phyloP scores from a whole-genome alignment of 2,888 invertebrate species.

The Choreutis nemorana region DNA sequence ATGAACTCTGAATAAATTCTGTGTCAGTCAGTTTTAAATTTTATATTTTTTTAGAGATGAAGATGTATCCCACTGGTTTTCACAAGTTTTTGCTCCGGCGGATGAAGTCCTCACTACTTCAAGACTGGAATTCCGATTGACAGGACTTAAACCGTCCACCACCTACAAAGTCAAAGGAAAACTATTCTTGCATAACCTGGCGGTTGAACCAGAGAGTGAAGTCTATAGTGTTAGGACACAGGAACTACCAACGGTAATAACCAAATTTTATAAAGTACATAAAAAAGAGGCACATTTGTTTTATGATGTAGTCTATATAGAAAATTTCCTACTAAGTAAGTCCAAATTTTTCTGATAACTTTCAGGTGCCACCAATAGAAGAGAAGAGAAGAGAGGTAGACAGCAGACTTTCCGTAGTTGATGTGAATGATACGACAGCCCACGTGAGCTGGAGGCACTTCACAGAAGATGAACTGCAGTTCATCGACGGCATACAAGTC shows the following conservation, averaged over 20 bases:
- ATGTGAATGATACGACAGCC: conserved; percentile 81
- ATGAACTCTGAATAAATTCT: neutral
- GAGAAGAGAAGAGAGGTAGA: conserved; percentile 69
- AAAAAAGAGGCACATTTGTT: neutral
- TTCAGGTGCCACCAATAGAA: conserved; percentile 26
- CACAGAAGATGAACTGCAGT: conserved; percentile 79
- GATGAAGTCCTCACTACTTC: conserved; percentile 86
- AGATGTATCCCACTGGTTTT: conserved; percentile 79
- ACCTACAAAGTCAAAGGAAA: conserved; percentile 85
- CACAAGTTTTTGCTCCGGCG: conserved; percentile 87
- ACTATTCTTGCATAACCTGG: conserved; percentile 77
- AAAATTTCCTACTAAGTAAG: neutral
- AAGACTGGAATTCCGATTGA: conserved; percentile 84
- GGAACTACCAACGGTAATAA: conserved; percentile 37
- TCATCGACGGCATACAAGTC: conserved; percentile 88
- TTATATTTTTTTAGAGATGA: conserved; percentile 54
- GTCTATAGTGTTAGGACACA: conserved; percentile 79
- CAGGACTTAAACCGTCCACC: conserved; percentile 79
- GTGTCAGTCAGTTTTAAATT: conserved; percentile 1
- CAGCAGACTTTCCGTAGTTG: conserved; percentile 75
- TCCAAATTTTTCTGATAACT: no score
- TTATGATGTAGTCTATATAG: neutral
- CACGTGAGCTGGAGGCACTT: conserved; percentile 85
- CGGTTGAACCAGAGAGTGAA: conserved; percentile 80
- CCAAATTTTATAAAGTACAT: neutral